These are phyloP conservation scores for Hipparchia semele DNA, from an alignment of 2,888 invertebrate species.

Conservation along the genomic window DNA sequence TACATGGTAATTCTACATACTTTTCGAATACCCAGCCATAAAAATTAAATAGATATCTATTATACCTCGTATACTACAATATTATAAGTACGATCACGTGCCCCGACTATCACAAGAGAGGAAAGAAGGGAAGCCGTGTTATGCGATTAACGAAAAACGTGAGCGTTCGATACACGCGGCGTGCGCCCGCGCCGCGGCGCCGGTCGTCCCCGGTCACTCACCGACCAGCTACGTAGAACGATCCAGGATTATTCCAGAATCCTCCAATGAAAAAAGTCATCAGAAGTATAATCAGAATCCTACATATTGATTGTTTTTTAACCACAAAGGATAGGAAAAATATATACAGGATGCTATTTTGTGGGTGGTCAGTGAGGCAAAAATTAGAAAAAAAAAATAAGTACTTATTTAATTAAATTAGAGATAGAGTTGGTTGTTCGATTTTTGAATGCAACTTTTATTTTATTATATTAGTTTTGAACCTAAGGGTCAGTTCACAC, in stretches of 20 bases:
- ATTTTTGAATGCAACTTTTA: no score
- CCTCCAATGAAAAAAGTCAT: slow-evolving; percentile 37
- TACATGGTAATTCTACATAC: no score
- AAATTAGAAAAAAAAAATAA: no score
- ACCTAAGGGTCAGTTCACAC: no score
- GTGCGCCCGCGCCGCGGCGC: slow-evolving; percentile 19
- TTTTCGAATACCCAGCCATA: no score
- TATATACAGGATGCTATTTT: background rate
- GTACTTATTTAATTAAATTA: no score
- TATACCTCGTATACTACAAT: no score
- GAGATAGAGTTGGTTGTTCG: no score
- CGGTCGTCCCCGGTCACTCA: slow-evolving; percentile 59
- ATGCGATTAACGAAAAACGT: slow-evolving; percentile 47
- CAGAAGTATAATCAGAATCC: slow-evolving; percentile 36
- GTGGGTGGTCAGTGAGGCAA: no score
- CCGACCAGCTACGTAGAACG: slow-evolving; percentile 44
- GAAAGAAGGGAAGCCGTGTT: slow-evolving; percentile 46
- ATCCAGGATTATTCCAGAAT: slow-evolving; percentile 38
- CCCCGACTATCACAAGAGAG: slow-evolving; percentile 43
- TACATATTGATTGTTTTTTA: slow-evolving; percentile 35
- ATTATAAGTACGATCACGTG: slow-evolving; percentile 52
- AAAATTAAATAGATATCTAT: no score
- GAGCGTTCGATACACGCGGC: slow-evolving; percentile 27
- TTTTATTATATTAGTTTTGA: no score
- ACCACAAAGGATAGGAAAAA: slow-evolving; percentile 23